phyloP scores from a whole-genome alignment of 2,888 invertebrate genomes.

The Metacarcinus magister region DNA sequence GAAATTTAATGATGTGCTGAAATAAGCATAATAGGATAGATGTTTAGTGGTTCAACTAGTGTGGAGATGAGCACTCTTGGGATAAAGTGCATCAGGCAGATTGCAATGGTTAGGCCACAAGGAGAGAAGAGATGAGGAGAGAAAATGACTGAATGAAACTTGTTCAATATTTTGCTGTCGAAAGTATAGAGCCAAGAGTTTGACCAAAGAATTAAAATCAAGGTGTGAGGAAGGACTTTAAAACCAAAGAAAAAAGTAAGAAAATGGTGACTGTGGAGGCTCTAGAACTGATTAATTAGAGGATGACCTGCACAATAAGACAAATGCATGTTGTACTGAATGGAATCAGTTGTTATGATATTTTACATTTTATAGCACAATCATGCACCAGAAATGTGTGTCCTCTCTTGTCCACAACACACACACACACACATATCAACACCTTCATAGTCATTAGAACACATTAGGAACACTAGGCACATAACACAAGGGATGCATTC shows the following conservation, averaged over 20 bases:
- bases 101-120: too few species aligned
- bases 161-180: background rate
- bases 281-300: background rate
- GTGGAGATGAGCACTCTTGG: background rate
- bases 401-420: background rate
- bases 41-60: background rate
- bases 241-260: background rate
- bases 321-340: background rate
- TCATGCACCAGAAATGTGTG: background rate
- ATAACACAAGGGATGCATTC: too few species aligned
- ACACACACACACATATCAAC: background rate
- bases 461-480: background rate
- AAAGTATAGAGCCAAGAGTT: background rate
- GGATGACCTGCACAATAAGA: background rate
- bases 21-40: background rate
- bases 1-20: background rate
- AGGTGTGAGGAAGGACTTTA: background rate
- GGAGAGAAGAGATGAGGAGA: background rate
- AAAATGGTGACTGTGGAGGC: background rate
- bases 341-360: background rate
- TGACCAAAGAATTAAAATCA: background rate
- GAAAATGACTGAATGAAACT: background rate
- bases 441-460: background rate
- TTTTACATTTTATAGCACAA: background rate
- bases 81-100: too few species aligned